Evolutionary conservation across 2,888 invertebrate species (phyloP).

Genomic region (Halocaridina rubra): DNA sequence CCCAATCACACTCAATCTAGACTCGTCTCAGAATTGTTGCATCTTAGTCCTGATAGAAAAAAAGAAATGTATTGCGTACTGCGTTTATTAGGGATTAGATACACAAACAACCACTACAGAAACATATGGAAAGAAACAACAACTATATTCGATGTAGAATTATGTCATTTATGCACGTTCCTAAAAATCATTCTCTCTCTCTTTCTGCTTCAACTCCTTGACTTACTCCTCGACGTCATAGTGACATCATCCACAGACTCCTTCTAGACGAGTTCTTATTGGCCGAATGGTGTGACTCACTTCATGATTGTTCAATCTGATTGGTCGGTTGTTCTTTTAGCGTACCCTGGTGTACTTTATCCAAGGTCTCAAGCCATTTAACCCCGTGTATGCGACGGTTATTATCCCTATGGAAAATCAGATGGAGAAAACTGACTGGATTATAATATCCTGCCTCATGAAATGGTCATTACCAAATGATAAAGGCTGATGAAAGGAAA

Average conservation of each 20-base stretch:
- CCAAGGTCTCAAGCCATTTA: neutral
- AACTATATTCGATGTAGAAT: too few relatives aligned
- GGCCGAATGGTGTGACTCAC: constrained; percentile 45
- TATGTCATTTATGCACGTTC: too few relatives aligned
- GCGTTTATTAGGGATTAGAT: too few relatives aligned
- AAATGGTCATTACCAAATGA: neutral
- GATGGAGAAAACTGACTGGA: constrained; percentile 5
- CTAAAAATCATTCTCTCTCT: constrained; percentile 7
- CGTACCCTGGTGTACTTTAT: constrained; percentile 44
- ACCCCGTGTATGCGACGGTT: neutral
- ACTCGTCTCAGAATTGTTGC: too few relatives aligned
- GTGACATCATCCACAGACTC: constrained; percentile 48
- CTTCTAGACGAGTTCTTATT: constrained; percentile 34
- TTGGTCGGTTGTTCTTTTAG: constrained; percentile 36
- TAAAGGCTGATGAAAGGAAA: constrained; percentile 26
- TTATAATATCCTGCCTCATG: neutral
- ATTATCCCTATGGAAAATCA: neutral
- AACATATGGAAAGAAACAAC: too few relatives aligned
- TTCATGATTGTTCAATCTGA: constrained; percentile 38
- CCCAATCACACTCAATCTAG: too few relatives aligned
- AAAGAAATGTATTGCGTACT: too few relatives aligned
- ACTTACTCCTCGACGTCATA: constrained; percentile 31
- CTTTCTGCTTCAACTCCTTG: constrained; percentile 6
- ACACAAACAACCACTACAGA: too few relatives aligned
- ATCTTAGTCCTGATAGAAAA: too few relatives aligned